phyloP scores from a whole-genome alignment of 2,888 invertebrate genomes.

The Apodemia mormo region DNA sequence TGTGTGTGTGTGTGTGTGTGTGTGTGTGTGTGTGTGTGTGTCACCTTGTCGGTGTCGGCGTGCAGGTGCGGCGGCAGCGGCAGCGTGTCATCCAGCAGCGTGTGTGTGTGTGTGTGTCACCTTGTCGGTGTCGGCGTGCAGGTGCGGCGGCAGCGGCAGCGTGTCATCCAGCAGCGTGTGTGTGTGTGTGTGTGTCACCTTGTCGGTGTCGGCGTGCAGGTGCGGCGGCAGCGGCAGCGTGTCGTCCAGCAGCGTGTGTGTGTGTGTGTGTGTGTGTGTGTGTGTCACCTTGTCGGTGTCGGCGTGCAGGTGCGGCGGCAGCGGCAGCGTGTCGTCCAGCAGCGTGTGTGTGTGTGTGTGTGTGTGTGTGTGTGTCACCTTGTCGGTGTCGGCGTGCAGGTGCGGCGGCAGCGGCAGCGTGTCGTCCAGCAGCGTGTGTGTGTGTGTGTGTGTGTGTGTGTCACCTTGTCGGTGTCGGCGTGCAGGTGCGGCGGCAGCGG shows the following conservation, averaged over 20 bases:
- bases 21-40: too few species aligned
- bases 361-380: background rate
- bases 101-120: background rate
- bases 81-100: slow-evolving; percentile 53
- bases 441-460: too few species aligned
- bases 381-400: background rate
- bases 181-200: background rate
- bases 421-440: slow-evolving; percentile 61
- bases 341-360: too few species aligned
- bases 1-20: too few species aligned
- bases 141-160: slow-evolving; percentile 39
- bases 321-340: slow-evolving; percentile 48
- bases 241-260: slow-evolving; percentile 61
- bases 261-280: too few species aligned
- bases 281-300: background rate
- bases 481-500: slow-evolving; percentile 39
- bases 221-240: slow-evolving; percentile 41
- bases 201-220: background rate
- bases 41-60: background rate
- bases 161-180: slow-evolving; percentile 58
- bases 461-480: background rate
- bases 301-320: slow-evolving; percentile 31
- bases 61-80: slow-evolving; percentile 39
- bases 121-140: background rate
- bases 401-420: slow-evolving; percentile 41